Percentiles rank a stretch among this genome's conserved stretches.
These are phyloP conservation scores for Rattus rattus DNA, from an alignment of 2,113 vertebrate species.

Conservation along the genomic window DNA sequence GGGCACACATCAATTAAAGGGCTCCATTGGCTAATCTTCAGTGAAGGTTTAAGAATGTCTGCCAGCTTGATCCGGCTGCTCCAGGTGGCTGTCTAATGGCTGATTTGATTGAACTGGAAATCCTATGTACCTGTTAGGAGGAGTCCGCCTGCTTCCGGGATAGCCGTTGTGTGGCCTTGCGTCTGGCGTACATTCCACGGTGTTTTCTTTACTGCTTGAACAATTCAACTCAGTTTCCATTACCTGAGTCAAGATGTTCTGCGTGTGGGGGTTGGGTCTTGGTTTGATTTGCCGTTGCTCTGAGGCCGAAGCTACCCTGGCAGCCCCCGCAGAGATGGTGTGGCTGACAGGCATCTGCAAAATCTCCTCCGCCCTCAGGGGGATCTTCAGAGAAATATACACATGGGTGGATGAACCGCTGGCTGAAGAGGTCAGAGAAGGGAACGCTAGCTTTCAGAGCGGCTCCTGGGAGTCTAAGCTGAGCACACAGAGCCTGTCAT, in stretches of 20 bases:
- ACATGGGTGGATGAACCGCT: no score
- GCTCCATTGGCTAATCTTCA: background rate
- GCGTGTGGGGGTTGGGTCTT: rapidly evolving
- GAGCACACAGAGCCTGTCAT: background rate
- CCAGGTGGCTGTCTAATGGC: background rate
- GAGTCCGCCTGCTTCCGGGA: background rate
- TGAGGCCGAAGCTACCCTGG: background rate
- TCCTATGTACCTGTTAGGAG: background rate
- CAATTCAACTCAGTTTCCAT: background rate
- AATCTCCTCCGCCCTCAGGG: background rate
- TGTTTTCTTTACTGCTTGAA: background rate
- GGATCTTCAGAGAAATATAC: background rate
- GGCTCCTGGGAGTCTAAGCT: background rate
- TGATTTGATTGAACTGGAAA: background rate
- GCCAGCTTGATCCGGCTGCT: background rate
- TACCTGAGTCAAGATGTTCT: background rate
- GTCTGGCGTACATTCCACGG: background rate
- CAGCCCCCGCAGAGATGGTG: background rate
- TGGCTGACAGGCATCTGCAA: rapidly evolving
- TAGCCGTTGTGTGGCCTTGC: background rate
- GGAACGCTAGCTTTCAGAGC: background rate
- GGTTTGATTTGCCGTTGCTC: background rate
- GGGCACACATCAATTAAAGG: background rate
- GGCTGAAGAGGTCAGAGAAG: background rate
- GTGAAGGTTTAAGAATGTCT: background rate